A percentile compares a stretch with the other conserved stretches of the same genome.
These are phyloP conservation scores for Pseudopleuronectes americanus DNA, from an alignment of 2,797 vertebrate species.

Conservation along the genomic window DNA sequence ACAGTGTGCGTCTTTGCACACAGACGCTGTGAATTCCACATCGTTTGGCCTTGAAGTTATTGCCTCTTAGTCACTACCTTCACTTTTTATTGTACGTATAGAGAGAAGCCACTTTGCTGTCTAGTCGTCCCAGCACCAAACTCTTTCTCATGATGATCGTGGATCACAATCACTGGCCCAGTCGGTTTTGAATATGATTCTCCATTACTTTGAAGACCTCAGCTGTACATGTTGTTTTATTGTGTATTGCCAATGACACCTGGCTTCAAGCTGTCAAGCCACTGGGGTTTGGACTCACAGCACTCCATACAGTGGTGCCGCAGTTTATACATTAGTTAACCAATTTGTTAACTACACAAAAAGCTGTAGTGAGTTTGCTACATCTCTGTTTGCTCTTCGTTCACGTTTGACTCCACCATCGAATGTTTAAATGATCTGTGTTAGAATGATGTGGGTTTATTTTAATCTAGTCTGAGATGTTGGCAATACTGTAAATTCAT, in stretches of 20 bases:
- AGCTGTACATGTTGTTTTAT: too few relatives aligned
- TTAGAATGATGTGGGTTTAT: background rate
- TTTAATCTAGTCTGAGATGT: slow-evolving; percentile 23
- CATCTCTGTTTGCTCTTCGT: slow-evolving; percentile 23
- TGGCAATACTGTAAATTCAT: slow-evolving; percentile 39
- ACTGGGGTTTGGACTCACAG: background rate
- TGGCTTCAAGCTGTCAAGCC: background rate
- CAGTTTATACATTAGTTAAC: slow-evolving; percentile 23
- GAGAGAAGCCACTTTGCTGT: slow-evolving; percentile 10
- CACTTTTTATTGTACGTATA: slow-evolving; percentile 13
- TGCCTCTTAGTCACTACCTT: slow-evolving; percentile 23
- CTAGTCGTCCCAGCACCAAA: slow-evolving; percentile 10
- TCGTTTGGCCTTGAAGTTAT: slow-evolving; percentile 19
- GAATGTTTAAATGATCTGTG: background rate
- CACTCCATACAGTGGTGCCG: slow-evolving; percentile 14
- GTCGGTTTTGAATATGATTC: slow-evolving; percentile 37
- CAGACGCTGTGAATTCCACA: slow-evolving; percentile 29
- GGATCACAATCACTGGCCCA: background rate
- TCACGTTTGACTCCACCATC: slow-evolving; percentile 4
- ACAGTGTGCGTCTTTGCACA: slow-evolving; percentile 26
- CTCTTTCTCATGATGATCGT: background rate
- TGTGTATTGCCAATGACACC: background rate
- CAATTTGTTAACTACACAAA: slow-evolving; percentile 18
- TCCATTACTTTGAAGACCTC: slow-evolving; percentile 2
- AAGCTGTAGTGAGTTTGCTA: slow-evolving; percentile 17